Evolutionary conservation across 2,888 invertebrate species (phyloP).

Genomic region (Diplolepis rosae): DNA sequence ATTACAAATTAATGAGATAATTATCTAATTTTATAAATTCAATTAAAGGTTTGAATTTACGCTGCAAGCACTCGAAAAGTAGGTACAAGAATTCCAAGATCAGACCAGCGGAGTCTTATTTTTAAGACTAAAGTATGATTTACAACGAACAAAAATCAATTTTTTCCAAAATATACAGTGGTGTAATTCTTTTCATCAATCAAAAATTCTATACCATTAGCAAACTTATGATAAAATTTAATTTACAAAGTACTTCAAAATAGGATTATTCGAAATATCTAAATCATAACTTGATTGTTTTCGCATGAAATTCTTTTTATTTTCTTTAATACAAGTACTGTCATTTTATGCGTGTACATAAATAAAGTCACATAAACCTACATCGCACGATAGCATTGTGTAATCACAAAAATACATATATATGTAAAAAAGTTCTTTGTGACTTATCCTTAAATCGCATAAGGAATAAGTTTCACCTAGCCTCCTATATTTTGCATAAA

Average conservation of each 20-base stretch:
- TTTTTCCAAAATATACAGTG: too few species aligned
- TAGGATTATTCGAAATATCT: neutral
- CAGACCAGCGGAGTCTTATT: too few species aligned
- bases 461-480: neutral
- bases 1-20: neutral
- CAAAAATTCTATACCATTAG: too few species aligned
- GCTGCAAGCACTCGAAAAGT: too few species aligned
- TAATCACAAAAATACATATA: constrained; percentile 23
- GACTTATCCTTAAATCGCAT: neutral
- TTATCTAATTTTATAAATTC: neutral
- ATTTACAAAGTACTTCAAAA: neutral
- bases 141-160: too few species aligned
- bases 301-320: constrained; percentile 21
- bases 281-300: neutral
- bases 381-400: constrained; percentile 14
- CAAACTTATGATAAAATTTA: neutral
- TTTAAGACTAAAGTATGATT: too few species aligned
- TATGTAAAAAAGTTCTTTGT: constrained; percentile 2
- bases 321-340: neutral
- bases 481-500: constrained; percentile 20
- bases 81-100: too few species aligned
- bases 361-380: constrained; percentile 29
- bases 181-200: too few species aligned
- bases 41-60: neutral
- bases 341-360: constrained; percentile 19